phyloP scores from a whole-genome alignment of 2,797 vertebrate species.

The Sebastes oblongus region DNA sequence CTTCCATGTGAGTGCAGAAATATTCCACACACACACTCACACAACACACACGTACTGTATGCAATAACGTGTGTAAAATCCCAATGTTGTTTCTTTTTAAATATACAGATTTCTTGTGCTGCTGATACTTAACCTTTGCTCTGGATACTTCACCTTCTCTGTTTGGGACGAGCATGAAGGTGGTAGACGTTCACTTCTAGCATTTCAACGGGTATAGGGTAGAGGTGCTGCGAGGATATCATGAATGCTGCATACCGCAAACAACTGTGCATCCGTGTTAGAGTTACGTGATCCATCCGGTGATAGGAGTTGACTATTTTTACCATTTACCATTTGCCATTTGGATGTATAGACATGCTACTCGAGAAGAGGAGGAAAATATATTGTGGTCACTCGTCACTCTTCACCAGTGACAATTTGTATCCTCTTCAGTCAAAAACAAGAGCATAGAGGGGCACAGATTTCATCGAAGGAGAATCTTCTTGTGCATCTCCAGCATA shows the following conservation, averaged over 20 bases:
- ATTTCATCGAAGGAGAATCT: neutral
- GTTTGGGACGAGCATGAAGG: neutral
- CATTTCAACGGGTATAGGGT: neutral
- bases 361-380: neutral
- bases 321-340: neutral
- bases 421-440: conserved; percentile 4
- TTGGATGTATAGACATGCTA: neutral
- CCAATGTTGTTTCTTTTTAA: neutral
- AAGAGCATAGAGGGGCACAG: neutral
- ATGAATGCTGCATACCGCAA: conserved; percentile 30
- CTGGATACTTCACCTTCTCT: conserved; percentile 11
- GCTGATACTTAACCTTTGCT: conserved; percentile 26
- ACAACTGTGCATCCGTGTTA: conserved; percentile 26
- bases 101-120: conserved; percentile 3
- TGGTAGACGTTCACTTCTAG: conserved; percentile 25
- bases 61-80: neutral
- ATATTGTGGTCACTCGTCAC: neutral
- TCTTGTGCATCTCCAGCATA: neutral
- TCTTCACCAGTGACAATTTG: neutral
- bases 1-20: neutral
- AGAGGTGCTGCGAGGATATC: neutral
- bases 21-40: neutral
- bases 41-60: neutral
- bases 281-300: conserved; percentile 4
- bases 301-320: neutral